Conservation (phyloP, 2,797 vertebrate genomes). For the Nannoperca australis region DNA sequence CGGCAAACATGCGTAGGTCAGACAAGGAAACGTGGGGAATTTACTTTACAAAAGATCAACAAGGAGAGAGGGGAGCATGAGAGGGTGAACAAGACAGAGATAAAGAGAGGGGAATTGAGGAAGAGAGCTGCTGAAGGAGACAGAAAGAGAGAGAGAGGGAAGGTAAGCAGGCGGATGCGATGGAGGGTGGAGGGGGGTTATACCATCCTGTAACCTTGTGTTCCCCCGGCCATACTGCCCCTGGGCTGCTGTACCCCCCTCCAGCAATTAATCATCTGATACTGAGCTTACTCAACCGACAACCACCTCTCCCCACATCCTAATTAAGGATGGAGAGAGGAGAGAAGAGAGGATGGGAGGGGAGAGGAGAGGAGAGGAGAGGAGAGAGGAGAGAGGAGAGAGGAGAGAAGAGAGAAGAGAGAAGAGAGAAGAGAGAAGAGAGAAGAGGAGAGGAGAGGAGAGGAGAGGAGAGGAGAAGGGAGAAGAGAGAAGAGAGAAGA, state of each 20-base stretch:
- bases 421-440: slow-evolving; percentile 25
- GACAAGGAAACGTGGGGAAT: slow-evolving; percentile 53
- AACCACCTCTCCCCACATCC: slow-evolving; percentile 82
- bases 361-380: slow-evolving; percentile 24
- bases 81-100: slow-evolving; percentile 80
- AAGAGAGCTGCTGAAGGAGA: slow-evolving; percentile 54
- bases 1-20: slow-evolving; percentile 61
- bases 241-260: slow-evolving; percentile 79
- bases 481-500: too few relatives aligned
- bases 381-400: neutral
- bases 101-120: slow-evolving; percentile 57
- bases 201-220: slow-evolving; percentile 82
- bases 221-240: slow-evolving; percentile 79
- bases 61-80: slow-evolving; percentile 63
- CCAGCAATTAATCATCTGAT: slow-evolving; percentile 89
- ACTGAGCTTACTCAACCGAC: slow-evolving; percentile 86
- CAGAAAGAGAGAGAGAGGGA: slow-evolving; percentile 32
- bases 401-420: too few relatives aligned
- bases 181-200: slow-evolving; percentile 44
- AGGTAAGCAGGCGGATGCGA: slow-evolving; percentile 18
- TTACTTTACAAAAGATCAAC: slow-evolving; percentile 72
- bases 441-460: slow-evolving; percentile 8
- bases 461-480: too few relatives aligned
- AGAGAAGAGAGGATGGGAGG: neutral
- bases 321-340: slow-evolving; percentile 78